A percentile compares a stretch with the other conserved stretches of the same genome.
These are phyloP conservation scores for Paedocypris sp. DNA, from an alignment of 2,113 vertebrate genomes.

Conservation along the genomic window DNA sequence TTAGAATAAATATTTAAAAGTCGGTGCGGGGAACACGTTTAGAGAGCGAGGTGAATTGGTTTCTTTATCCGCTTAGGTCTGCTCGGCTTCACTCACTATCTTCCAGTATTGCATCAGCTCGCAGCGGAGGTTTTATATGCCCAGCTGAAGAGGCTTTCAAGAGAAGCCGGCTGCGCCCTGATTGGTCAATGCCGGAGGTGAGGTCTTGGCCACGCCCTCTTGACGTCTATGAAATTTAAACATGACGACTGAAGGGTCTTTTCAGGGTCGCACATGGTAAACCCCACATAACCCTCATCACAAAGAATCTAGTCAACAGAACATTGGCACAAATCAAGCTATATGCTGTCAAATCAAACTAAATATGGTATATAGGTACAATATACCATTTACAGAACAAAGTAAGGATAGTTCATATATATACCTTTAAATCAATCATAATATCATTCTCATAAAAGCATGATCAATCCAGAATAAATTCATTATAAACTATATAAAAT, in stretches of 20 bases:
- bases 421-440: too few species aligned
- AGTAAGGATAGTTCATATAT: too few species aligned
- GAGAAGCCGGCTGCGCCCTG: slow-evolving; percentile 46
- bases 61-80: neutral
- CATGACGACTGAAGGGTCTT: neutral
- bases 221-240: slow-evolving; percentile 25
- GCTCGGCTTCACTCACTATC: neutral
- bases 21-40: neutral
- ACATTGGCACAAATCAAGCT: too few species aligned
- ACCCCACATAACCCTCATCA: neutral
- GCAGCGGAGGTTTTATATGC: slow-evolving; percentile 39
- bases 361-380: too few species aligned
- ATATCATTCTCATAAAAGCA: too few species aligned
- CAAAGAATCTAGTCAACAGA: neutral
- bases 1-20: neutral
- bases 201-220: slow-evolving; percentile 45
- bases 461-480: too few species aligned
- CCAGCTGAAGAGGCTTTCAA: slow-evolving; percentile 37
- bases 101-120: slow-evolving; percentile 60
- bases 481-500: too few species aligned
- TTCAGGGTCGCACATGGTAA: neutral
- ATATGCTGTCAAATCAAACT: too few species aligned
- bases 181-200: slow-evolving; percentile 62
- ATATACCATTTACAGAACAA: too few species aligned
- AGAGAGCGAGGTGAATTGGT: neutral